Evolutionary conservation across 2,888 invertebrate species (phyloP).

Genomic region (Chaitophorus viminalis): DNA sequence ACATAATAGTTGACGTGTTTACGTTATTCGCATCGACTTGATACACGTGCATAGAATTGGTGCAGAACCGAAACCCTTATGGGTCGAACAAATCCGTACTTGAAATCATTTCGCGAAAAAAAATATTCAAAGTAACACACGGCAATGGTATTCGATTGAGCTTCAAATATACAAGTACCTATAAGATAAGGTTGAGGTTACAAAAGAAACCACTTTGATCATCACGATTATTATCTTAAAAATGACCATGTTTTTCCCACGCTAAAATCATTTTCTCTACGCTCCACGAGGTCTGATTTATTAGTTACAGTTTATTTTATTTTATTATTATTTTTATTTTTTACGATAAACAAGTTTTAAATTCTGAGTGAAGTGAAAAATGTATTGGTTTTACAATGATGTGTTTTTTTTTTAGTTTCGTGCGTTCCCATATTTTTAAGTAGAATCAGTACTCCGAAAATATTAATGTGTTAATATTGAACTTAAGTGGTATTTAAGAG

Average conservation of each 20-base stretch:
- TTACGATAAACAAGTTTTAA: conserved; percentile 41
- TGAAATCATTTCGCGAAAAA: neutral
- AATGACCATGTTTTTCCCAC: conserved; percentile 54
- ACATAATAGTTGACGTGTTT: neutral
- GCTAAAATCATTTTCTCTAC: conserved; percentile 37
- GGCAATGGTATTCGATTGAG: neutral
- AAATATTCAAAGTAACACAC: neutral
- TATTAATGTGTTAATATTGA: neutral
- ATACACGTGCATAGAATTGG: neutral
- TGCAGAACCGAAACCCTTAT: neutral
- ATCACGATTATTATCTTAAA: conserved; percentile 43
- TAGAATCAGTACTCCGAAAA: neutral
- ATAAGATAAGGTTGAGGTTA: neutral
- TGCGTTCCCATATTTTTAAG: neutral
- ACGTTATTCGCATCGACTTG: neutral
- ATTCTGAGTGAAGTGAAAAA: neutral
- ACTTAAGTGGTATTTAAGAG: neutral
- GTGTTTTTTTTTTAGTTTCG: neutral
- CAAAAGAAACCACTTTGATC: conserved; percentile 40
- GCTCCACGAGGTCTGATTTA: conserved; percentile 38
- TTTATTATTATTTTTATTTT: neutral
- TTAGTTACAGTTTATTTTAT: conserved; percentile 3
- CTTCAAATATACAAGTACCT: neutral
- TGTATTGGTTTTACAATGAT: neutral
- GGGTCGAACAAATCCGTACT: neutral